A percentile compares a stretch with the other conserved stretches of the same genome.
phyloP scores from a whole-genome alignment of 2,797 vertebrate genomes.

The Labeo calbasu region DNA sequence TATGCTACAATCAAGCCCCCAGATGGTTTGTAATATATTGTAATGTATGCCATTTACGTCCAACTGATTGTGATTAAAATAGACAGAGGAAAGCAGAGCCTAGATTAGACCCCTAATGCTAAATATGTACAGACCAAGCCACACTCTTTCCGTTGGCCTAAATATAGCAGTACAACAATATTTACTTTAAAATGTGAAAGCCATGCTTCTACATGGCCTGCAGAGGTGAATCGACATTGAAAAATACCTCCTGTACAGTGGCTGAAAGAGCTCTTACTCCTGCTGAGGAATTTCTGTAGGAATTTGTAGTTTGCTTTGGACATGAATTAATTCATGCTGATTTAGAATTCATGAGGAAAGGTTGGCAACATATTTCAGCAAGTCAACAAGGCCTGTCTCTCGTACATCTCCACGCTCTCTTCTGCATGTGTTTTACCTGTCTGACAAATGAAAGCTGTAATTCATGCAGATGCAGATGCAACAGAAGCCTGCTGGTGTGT shows the following conservation, averaged over 20 bases:
- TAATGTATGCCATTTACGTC: conserved; percentile 40
- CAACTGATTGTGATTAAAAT: conserved; percentile 31
- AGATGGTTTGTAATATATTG: conserved; percentile 40
- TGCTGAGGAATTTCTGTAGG: conserved; percentile 45
- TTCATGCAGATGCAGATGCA: conserved; percentile 42
- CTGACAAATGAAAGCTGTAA: conserved; percentile 49
- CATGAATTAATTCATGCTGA: conserved; percentile 66
- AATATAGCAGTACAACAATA: conserved; percentile 35
- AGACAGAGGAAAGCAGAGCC: conserved; percentile 27
- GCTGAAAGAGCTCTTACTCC: conserved; percentile 28
- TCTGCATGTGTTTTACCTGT: conserved; percentile 45
- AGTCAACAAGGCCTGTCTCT: conserved; percentile 43
- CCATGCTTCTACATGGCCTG: neutral
- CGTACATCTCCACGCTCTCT: conserved; percentile 9
- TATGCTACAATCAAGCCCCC: conserved; percentile 32
- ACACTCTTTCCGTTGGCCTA: neutral
- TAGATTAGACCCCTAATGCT: conserved; percentile 16
- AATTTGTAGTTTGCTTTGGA: conserved; percentile 56
- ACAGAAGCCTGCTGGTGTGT: conserved; percentile 37
- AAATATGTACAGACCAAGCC: neutral
- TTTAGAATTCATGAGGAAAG: conserved; percentile 69
- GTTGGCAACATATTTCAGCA: conserved; percentile 63
- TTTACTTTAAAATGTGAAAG: conserved; percentile 19
- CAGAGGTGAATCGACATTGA: conserved; percentile 23
- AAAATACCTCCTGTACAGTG: conserved; percentile 27